Evolutionary conservation across 2,797 vertebrate species (phyloP), one percentile per base, ranked within the genome.

Genomic region (Ptychadena robeensis): DNA sequence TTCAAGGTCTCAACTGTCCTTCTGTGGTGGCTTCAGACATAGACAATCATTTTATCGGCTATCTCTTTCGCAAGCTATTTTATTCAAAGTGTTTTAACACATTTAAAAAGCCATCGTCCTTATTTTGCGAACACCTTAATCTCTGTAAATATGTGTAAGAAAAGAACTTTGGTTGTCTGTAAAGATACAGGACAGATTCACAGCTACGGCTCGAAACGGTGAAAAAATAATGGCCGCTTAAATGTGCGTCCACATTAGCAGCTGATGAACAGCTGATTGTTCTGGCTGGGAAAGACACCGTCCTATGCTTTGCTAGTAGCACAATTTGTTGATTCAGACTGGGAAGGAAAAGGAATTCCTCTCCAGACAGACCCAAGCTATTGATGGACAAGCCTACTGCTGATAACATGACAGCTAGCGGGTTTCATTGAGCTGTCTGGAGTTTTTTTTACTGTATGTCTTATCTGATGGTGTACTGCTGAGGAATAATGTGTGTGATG

Each of bases 321-420:
- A 71, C 78, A 71, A 70, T 74, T 81, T 85, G 83, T 85, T 85
- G 83, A 85, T 85, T 74, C 79, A 85, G 83, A 37, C 78, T 48
- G 44, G 66, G 32, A 66, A 85, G 83, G 83, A 85, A 85, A 57
- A 85, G 83, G 83, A 85, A 80, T 85, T 85, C 83, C 83, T 85
- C 78, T 85, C 78, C 83, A 85, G 83, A 81, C 78, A 25, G 78
- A 59, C 78, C 75, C 65, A 37, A 31, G 73, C 59, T 85, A 85
- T 71, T 85, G 83, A 85, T 80, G 78, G 83, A 85, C 78, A 85
- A 35, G 83, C 57, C 32, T 76, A 69, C 65, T 81, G 78, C 68
- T 76, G 78, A 85, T 75, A 74, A 81, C 66, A 71, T 67, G 11
- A 75, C 65, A 80, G 64, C 59, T 66, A 44, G 70, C 80, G 71